Evolutionary conservation across 2,113 vertebrate species (phyloP), one percentile per base, ranked within the genome.

Genomic region (Triplophysa rosa): DNA sequence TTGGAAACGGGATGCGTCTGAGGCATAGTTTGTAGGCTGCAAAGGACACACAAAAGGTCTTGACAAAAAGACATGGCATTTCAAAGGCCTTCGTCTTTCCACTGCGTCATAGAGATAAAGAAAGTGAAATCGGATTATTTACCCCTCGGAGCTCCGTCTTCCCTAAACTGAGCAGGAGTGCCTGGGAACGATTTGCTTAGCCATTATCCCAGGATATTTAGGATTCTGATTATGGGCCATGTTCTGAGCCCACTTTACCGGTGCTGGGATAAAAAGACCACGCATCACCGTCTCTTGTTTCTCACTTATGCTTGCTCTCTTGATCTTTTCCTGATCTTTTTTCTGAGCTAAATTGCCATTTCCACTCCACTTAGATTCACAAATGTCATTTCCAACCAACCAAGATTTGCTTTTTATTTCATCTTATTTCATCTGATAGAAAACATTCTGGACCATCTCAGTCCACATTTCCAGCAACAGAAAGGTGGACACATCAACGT

Each of bases 111-210:
- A 68, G 76, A 92, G 89, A 94, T 91, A 92, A 92, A 90, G 88
- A 87, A 86, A 85, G 81, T 89, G 87, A 90, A 91, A 91, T 92
- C 74, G 80, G 89, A 92, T 93, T 91, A 92, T 90, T 90, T 91
- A 85, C 89, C 90, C 85, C 84, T 83, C 77, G 86, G 90, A 89
- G 89, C 87, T 80, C 87, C 88, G 86, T 91, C 87, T 86, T 87
- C 83, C 84, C 65, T 78, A 85, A 86, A 85, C 85, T 82, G 85
- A 89, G 87, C 73, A 80, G 89, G 70, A 79, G 86, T 88, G 89
- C 90, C 90, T 92, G 91, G 91, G 91, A 93, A 93, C 91, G 83
- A 92, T 92, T 90, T 93, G 90, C 90, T 88, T 65, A 80, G 84
- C 89, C 88, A 91, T 91, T 91, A 92, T 91, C 86, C 87, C 84